Conservation (phyloP, 2,113 vertebrate species). For the Calyptommatus sinebrachiatus region DNA sequence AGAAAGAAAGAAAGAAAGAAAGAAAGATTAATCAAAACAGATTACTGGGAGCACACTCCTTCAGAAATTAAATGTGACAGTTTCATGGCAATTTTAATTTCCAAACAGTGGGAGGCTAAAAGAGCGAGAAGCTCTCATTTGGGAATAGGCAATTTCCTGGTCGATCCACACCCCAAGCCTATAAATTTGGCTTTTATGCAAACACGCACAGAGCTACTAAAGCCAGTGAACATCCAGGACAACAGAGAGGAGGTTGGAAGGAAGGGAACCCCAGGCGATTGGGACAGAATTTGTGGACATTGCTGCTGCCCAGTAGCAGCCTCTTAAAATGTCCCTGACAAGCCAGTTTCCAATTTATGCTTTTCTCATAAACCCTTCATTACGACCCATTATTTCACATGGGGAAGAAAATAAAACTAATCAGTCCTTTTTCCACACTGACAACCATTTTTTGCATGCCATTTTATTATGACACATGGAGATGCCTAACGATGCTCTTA, state of each 20-base stretch:
- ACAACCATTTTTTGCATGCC: too few relatives aligned
- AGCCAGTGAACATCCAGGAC: not conserved
- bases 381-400: conserved; percentile 21
- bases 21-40: conserved; percentile 27
- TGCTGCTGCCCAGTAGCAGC: not conserved
- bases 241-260: conserved; percentile 4
- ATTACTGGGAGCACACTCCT: not conserved
- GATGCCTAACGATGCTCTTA: conserved; percentile 1
- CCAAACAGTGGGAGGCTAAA: conserved; percentile 1
- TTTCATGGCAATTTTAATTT: conserved; percentile 12
- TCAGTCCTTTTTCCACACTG: conserved; percentile 7
- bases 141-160: conserved; percentile 2
- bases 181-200: conserved; percentile 47
- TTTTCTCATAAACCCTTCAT: conserved; percentile 1
- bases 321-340: conserved; percentile 5
- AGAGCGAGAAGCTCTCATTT: not conserved
- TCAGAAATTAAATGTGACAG: not conserved
- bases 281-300: not conserved
- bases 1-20: conserved; percentile 7
- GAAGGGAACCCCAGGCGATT: not conserved
- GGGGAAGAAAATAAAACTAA: conserved; percentile 28
- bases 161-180: not conserved
- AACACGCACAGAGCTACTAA: conserved; percentile 16
- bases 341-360: conserved; percentile 19
- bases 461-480: conserved; percentile 2